A percentile compares a stretch with the other conserved stretches of the same genome.
These are phyloP conservation scores for Chironomus riparius DNA, from an alignment of 2,888 invertebrate genomes.

Conservation along the genomic window DNA sequence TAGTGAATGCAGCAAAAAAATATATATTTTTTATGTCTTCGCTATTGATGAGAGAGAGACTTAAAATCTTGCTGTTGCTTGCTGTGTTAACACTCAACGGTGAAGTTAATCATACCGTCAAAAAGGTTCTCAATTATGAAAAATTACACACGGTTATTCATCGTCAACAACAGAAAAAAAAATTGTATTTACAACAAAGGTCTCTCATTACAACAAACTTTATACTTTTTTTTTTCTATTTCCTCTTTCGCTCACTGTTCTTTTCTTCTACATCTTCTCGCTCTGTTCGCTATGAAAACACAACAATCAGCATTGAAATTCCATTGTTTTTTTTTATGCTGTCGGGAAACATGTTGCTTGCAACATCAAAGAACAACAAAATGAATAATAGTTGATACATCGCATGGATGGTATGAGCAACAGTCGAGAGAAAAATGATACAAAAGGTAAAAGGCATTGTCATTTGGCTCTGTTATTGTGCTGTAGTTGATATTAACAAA, in stretches of 20 bases:
- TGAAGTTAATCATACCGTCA: not conserved
- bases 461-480: no score
- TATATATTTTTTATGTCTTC: not conserved
- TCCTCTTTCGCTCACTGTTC: not conserved
- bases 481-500: no score
- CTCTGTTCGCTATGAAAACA: not conserved
- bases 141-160: conserved; percentile 4
- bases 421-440: no score
- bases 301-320: not conserved
- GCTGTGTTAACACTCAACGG: not conserved
- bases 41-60: no score
- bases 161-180: not conserved
- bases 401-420: no score
- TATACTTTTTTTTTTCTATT: not conserved
- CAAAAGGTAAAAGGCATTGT: not conserved
- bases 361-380: not conserved
- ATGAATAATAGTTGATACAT: no score
- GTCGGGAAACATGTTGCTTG: not conserved
- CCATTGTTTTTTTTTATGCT: not conserved
- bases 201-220: not conserved
- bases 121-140: conserved; percentile 10
- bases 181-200: not conserved
- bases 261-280: no score
- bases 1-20: not conserved
- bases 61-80: not conserved